Evolutionary conservation across 2,797 vertebrate genomes (phyloP).

Genomic region (Cuculus canorus): DNA sequence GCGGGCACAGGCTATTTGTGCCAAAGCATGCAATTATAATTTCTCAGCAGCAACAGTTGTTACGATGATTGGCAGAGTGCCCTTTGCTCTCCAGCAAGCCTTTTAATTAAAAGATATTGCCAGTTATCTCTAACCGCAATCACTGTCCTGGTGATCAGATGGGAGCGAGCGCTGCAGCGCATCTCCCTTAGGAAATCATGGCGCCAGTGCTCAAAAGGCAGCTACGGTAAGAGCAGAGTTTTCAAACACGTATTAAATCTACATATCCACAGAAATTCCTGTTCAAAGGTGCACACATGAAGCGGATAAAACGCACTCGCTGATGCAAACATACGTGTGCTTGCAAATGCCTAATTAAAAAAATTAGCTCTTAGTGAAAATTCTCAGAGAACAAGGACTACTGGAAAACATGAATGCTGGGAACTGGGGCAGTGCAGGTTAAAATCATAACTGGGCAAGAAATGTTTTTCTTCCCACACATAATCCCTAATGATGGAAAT

Average conservation of each 20-base stretch:
- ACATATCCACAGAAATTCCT: not conserved
- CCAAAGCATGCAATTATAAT: not conserved
- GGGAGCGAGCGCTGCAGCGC: not conserved
- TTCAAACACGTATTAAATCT: accelerated
- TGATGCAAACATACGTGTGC: not conserved
- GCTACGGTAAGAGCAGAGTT: not conserved
- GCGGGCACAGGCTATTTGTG: not conserved
- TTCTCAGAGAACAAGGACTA: not conserved
- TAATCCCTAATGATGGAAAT: not conserved
- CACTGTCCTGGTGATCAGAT: not conserved
- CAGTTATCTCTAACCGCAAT: conserved; percentile 4
- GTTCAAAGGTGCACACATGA: not conserved
- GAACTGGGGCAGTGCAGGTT: not conserved
- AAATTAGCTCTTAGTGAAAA: not conserved
- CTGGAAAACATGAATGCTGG: accelerated
- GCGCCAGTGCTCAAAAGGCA: not conserved
- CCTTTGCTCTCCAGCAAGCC: conserved; percentile 1
- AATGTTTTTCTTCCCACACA: not conserved
- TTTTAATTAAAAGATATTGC: conserved; percentile 46
- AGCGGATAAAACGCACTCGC: not conserved
- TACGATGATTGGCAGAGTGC: not conserved
- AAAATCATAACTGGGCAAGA: not conserved
- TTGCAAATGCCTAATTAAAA: not conserved
- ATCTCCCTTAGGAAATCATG: not conserved
- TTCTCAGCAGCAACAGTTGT: not conserved